These are phyloP conservation scores for Cactoblastis cactorum DNA, from an alignment of 2,888 invertebrate species.

Conservation along the genomic window DNA sequence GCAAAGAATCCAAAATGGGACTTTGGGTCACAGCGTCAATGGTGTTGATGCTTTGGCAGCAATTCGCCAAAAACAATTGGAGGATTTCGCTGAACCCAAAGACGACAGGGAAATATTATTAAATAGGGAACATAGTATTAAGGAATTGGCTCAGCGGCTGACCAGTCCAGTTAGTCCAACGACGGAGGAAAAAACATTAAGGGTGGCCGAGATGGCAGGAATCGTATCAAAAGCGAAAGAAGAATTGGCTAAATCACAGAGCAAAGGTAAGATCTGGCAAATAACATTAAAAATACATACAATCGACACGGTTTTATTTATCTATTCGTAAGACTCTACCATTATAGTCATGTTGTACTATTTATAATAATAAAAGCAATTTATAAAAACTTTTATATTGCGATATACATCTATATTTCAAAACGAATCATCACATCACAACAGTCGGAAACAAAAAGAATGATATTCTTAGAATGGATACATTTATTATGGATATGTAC, in stretches of 20 bases:
- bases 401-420: too few species aligned
- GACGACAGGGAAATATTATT: constrained; percentile 82
- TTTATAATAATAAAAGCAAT: too few species aligned
- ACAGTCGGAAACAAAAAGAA: too few species aligned
- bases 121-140: constrained; percentile 91
- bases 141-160: constrained; percentile 92
- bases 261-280: constrained; percentile 77
- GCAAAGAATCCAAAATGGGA: constrained; percentile 81
- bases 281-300: not conserved
- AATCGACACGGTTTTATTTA: too few species aligned
- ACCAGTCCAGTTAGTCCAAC: constrained; percentile 82
- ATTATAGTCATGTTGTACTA: too few species aligned
- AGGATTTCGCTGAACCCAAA: constrained; percentile 78
- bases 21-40: constrained; percentile 73
- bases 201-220: constrained; percentile 92
- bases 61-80: constrained; percentile 76
- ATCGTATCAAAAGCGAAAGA: constrained; percentile 96
- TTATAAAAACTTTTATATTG: too few species aligned
- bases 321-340: too few species aligned
- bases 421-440: too few species aligned
- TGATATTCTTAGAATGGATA: too few species aligned
- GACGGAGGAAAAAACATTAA: constrained; percentile 80
- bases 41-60: constrained; percentile 59
- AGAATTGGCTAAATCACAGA: constrained; percentile 92
- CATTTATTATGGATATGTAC: too few species aligned